A percentile compares a stretch with the other conserved stretches of the same genome.
Evolutionary conservation across 2,113 vertebrate species (phyloP).

Genomic region (Nerophis ophidion): DNA sequence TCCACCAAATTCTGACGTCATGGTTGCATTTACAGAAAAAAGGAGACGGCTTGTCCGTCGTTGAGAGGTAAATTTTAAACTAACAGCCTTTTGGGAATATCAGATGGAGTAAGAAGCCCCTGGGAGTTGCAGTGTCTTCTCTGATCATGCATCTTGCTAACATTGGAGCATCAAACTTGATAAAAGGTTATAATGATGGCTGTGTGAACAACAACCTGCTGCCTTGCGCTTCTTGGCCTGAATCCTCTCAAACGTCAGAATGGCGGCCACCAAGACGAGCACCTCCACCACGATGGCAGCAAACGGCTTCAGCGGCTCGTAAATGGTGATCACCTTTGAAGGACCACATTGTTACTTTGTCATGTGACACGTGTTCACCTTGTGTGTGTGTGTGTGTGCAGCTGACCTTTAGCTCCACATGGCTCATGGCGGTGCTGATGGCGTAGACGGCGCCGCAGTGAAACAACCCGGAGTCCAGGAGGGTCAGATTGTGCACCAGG

Average conservation of each 20-base stretch:
- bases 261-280: conserved; percentile 65
- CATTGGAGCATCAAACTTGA: too few species aligned
- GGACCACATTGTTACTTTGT: background rate
- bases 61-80: too few species aligned
- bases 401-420: conserved; percentile 68
- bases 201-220: background rate
- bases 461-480: conserved; percentile 71
- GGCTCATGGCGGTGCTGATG: conserved; percentile 48
- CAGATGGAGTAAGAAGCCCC: too few species aligned
- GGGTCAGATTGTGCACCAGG: conserved; percentile 65
- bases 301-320: conserved; percentile 85
- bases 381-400: background rate
- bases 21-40: too few species aligned
- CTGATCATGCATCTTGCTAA: too few species aligned
- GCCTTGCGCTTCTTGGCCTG: conserved; percentile 52
- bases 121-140: too few species aligned
- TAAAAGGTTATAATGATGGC: too few species aligned
- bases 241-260: conserved; percentile 75
- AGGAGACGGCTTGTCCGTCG: too few species aligned
- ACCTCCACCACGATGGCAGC: conserved; percentile 77
- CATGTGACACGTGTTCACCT: background rate
- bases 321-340: conserved; percentile 73
- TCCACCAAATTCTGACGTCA: too few species aligned
- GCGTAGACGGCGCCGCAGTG: conserved; percentile 74
- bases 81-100: too few species aligned